phyloP scores from a whole-genome alignment of 1,140 invertebrate genomes.

The Lepidostoma basale region DNA sequence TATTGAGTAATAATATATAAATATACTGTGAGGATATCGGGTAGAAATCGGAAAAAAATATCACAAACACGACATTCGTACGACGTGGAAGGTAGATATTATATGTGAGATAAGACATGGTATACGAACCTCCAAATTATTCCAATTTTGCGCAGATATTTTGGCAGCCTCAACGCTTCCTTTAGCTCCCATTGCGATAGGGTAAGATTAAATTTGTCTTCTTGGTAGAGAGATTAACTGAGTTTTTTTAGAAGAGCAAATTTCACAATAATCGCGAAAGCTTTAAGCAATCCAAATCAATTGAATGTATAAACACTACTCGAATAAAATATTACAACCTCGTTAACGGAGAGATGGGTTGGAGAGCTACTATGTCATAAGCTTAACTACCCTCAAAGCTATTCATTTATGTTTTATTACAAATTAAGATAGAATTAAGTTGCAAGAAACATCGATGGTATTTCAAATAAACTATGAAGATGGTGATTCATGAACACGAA shows the following conservation, averaged over 20 bases:
- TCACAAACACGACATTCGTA: slow-evolving; percentile 6
- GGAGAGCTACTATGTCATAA: not conserved
- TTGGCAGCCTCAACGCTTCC: slow-evolving; percentile 75
- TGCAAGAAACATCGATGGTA: not conserved
- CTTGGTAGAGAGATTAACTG: slow-evolving; percentile 12
- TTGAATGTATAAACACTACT: slow-evolving; percentile 1
- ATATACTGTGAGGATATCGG: too few species aligned
- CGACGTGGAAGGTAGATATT: not conserved
- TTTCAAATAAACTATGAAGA: not conserved
- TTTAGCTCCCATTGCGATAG: slow-evolving; percentile 69
- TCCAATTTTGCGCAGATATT: slow-evolving; percentile 76
- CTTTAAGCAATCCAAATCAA: slow-evolving; percentile 14
- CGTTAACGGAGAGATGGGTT: too few species aligned
- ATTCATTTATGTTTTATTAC: not conserved
- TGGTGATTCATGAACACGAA: too few species aligned
- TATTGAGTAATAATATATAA: not conserved
- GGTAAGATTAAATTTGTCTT: slow-evolving; percentile 19
- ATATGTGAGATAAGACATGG: not conserved
- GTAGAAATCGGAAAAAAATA: too few species aligned
- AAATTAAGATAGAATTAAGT: not conserved
- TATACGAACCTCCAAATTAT: slow-evolving; percentile 72
- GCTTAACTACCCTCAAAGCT: not conserved
- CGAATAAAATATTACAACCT: too few species aligned
- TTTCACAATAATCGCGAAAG: slow-evolving; percentile 19
- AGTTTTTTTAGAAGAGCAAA: not conserved